Conservation (phyloP, 30 jellyfish, hydroid and myxozoan genomes). For the Catostylus mosaicus region DNA sequence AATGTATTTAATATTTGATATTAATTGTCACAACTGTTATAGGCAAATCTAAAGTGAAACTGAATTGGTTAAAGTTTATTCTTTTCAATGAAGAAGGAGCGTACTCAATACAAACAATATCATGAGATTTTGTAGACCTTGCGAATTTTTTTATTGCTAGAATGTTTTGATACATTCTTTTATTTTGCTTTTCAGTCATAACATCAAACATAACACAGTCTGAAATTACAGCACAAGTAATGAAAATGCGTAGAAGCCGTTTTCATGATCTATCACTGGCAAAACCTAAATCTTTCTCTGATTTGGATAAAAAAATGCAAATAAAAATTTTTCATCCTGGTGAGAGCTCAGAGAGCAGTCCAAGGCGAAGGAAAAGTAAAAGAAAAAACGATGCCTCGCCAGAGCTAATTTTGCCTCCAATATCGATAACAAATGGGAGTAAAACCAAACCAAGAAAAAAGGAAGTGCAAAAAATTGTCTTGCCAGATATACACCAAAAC, state of each 20-base stretch:
- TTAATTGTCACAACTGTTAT: too few species aligned
- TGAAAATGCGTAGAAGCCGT: slow-evolving; percentile 29
- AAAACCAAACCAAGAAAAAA: background rate
- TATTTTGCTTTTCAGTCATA: slow-evolving; percentile 14
- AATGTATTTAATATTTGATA: too few species aligned
- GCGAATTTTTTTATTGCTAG: background rate
- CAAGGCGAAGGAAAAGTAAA: background rate
- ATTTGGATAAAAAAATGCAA: slow-evolving; percentile 11
- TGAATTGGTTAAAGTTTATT: too few species aligned
- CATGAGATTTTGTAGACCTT: background rate
- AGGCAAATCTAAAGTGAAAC: too few species aligned
- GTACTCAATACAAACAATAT: background rate
- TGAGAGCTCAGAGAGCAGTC: background rate
- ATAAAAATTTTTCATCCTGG: background rate
- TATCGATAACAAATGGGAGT: background rate
- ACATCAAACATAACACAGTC: slow-evolving; percentile 25
- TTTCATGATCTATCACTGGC: slow-evolving; percentile 39
- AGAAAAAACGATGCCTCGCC: background rate
- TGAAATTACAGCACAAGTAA: slow-evolving; percentile 13
- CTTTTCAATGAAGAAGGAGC: too few species aligned
- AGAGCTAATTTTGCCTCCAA: slow-evolving; percentile 3
- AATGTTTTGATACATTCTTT: background rate
- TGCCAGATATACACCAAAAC: background rate
- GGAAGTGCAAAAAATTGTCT: background rate
- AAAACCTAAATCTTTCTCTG: slow-evolving; percentile 25